These are phyloP conservation scores for Drosophila antonietae DNA, from an alignment of 2,888 invertebrate species.

Conservation along the genomic window DNA sequence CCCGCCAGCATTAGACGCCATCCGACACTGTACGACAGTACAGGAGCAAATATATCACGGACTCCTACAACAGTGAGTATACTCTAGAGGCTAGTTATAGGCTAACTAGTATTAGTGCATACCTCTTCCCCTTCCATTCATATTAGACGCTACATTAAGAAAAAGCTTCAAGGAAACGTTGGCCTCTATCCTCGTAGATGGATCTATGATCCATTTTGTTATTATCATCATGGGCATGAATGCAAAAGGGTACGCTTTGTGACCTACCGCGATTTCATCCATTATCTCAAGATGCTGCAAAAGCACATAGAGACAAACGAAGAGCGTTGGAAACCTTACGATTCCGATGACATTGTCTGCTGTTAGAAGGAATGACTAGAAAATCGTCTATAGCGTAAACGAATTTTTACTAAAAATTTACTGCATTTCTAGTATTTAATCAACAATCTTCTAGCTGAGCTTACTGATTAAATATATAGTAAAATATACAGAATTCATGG, in stretches of 20 bases:
- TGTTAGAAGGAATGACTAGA: background rate
- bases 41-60: background rate
- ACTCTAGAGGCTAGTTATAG: background rate
- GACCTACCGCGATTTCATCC: constrained; percentile 18
- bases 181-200: constrained; percentile 1
- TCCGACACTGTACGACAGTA: background rate
- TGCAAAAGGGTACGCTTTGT: constrained; percentile 20
- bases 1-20: background rate
- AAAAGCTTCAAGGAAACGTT: background rate
- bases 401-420: background rate
- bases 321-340: background rate
- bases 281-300: constrained; percentile 28
- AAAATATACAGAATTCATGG: background rate
- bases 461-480: background rate
- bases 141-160: background rate
- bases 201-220: constrained; percentile 46
- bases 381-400: background rate
- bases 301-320: background rate
- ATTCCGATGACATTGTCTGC: constrained; percentile 17
- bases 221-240: constrained; percentile 30
- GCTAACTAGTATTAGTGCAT: background rate
- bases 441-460: too few species aligned
- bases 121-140: too few species aligned
- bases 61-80: background rate
- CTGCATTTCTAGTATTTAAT: background rate